Conservation (phyloP, 2,888 invertebrate genomes). For the Phytoseiulus persimilis region DNA sequence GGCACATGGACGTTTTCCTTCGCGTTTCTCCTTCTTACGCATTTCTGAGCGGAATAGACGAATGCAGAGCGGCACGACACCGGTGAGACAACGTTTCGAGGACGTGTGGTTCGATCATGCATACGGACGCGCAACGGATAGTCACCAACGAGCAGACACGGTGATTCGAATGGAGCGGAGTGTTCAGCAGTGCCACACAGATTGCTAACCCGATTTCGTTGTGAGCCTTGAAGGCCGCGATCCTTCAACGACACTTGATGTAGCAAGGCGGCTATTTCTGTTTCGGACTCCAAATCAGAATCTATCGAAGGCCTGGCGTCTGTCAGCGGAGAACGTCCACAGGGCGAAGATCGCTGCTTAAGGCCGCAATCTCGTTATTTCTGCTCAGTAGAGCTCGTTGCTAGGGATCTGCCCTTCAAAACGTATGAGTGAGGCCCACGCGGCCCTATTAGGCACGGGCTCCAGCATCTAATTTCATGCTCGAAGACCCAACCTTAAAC, state of each 20-base stretch:
- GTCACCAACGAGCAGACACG: neutral
- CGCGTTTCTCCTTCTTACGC: no score
- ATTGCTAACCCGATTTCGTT: conserved; percentile 24
- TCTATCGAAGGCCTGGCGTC: conserved; percentile 40
- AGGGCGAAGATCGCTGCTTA: neutral
- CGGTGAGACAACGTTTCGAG: no score
- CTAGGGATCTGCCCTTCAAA: conserved; percentile 38
- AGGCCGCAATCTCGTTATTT: neutral
- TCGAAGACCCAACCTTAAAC: neutral
- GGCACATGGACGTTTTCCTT: no score
- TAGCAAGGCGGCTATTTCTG: conserved; percentile 46
- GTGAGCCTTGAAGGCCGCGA: neutral
- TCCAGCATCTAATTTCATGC: conserved; percentile 31
- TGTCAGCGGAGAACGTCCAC: neutral
- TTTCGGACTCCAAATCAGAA: conserved; percentile 47
- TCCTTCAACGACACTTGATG: conserved; percentile 43
- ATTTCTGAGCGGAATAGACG: no score
- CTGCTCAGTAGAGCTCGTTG: conserved; percentile 39
- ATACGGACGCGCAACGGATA: neutral
- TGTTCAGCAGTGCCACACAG: neutral
- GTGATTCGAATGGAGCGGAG: neutral
- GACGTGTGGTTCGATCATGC: no score
- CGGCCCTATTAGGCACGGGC: conserved; percentile 42
- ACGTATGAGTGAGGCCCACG: conserved; percentile 41
- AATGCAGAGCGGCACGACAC: no score